Evolutionary conservation across 2,888 invertebrate species (phyloP), one percentile per base, ranked within the genome.

Genomic region (Temnothorax rugatulus): DNA sequence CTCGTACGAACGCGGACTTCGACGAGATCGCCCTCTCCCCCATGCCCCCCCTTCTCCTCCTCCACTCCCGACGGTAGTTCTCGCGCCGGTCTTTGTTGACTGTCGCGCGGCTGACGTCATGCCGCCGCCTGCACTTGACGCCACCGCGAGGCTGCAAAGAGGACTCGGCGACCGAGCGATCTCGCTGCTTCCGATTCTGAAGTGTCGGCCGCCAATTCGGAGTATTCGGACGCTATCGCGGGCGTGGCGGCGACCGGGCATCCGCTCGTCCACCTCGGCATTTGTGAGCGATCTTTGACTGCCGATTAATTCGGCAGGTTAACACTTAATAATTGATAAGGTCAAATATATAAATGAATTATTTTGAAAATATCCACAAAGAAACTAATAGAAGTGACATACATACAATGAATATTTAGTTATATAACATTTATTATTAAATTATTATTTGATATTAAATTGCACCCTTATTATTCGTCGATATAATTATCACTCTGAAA

Each of bases 51-150:
- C 50, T 68, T 57, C 25, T 13, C 59, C 79, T 64, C 66, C 29
- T 5, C 38, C 66, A 34, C 21, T 57, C 59, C 18, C 52, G 15
- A 52, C 82, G 59, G 47, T 77, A 75, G 84, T 84, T 87, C 87
- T 87, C 86, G 82, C 90, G 84, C 66, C 50, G 84, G 82, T 88
- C 88, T 89, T 90, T 90, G 91, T 91, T 89, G 87, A 86, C 89
- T 91, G 92, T 86, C 90, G 69, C 79, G 69, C 79, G 66, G 87
- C 84, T 92, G 92, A 91, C 92, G 91, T 92, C 90, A 89, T 84
- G 74, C 66, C 73, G 82, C 82, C 79, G 84, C 71, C 91, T 92
- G 92, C 89, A 91, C 90, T 90, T 92, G 92, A 92, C 90, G 90
- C 90, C 85, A 86, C 86, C 89, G 87, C 87, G 90, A 86, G 87